phyloP scores from a whole-genome alignment of 1,140 invertebrate species.

The Ooceraea biroi region DNA sequence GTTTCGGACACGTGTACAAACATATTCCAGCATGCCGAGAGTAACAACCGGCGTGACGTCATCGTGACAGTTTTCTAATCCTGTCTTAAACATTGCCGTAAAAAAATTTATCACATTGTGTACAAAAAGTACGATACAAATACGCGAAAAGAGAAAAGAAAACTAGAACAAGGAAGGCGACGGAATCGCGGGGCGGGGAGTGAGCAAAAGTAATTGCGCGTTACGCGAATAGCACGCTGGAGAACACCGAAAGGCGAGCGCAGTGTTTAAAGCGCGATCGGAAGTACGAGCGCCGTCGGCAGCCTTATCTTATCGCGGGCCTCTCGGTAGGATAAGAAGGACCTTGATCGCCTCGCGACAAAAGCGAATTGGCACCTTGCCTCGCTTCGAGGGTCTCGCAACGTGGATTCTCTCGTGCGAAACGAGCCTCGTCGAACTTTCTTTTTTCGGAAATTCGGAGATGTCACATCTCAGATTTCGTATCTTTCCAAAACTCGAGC shows the following conservation, averaged over 20 bases:
- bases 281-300: constrained; percentile 75
- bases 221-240: not conserved
- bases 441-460: no score
- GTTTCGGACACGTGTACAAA: constrained; percentile 28
- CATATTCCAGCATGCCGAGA: constrained; percentile 21
- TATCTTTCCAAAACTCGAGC: not conserved
- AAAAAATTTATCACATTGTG: constrained; percentile 40
- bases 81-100: not conserved
- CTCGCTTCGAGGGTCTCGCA: constrained; percentile 27
- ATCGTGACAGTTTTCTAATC: not conserved
- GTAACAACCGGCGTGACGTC: not conserved
- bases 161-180: not conserved
- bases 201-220: constrained; percentile 32
- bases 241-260: constrained; percentile 5
- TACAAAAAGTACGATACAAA: not conserved
- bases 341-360: constrained; percentile 81
- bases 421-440: not conserved
- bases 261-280: constrained; percentile 70
- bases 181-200: not conserved
- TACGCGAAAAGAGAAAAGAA: not conserved
- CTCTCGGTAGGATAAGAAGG: constrained; percentile 82
- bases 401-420: constrained; percentile 15
- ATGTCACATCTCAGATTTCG: no score
- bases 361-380: constrained; percentile 69
- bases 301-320: constrained; percentile 84